Base-by-base conservation (phyloP, 2,888 invertebrate genomes). In the Phytoseiulus persimilis region DNA sequence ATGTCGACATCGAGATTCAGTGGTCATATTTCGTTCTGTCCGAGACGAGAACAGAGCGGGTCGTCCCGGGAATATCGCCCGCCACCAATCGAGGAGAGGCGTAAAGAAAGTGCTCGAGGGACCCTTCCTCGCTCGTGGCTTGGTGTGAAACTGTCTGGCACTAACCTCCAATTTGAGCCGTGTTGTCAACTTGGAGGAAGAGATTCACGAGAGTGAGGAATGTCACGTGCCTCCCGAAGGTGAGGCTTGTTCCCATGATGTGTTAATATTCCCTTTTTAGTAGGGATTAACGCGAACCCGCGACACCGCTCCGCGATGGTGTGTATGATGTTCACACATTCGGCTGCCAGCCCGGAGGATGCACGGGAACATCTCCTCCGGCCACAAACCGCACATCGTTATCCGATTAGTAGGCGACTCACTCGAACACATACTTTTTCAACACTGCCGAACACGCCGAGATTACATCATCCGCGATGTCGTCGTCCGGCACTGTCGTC, bases 161-260 rank as follows among this genome's bases (percentile, higher is more conserved):
- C 65, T 65, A 65, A 65, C 65, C 65, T 65, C 65, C 65, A 65
- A 65, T 65, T 65, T 65, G 65, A 65, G 65, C 65, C 65, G 65
- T 65, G 65, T 65, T 65, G 65, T 65, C 65, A 65, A 65, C 65
- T 65, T 23, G 28, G 23, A 65, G 65, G 65, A 65, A 65, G 65
- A 65, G 46, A 46, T 46, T 46, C 46, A 46, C 46, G n/a, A n/a
- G 46, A 14, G 46, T 46, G 46, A 46, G 46, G 14, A 28, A 65
- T 65, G 65, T 65, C 65, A 65, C 65, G 65, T 65, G 65, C 65
- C 65, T 28, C 23, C 23, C 18, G 18, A 18, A 65, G 65, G 65
- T 65, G 65, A 65, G 65, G 65, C 65, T 18, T 65, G 65, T 65
- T 65, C 65, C 65, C 65, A 65, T 65, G 65, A 65, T 65, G 65